Evolutionary conservation across 2,888 invertebrate species (phyloP).

Genomic region (Eurytoma adleriae): DNA sequence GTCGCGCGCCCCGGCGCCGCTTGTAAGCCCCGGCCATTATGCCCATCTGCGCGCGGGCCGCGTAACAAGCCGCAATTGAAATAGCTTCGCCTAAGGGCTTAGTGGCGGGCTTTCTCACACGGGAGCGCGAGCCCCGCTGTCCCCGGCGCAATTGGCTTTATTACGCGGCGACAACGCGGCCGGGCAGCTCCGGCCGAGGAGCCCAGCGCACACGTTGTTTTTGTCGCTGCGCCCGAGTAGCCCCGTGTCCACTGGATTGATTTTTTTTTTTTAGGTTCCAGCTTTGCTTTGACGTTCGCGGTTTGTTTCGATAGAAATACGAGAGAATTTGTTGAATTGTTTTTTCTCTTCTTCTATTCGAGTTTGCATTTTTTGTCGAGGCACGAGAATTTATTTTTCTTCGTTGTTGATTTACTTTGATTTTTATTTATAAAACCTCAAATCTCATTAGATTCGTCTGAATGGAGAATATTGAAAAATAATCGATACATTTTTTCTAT

Average conservation of each 20-base stretch:
- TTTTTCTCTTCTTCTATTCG: no score
- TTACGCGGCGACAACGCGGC: conserved; percentile 61
- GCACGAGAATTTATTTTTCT: background rate
- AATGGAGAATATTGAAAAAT: no score
- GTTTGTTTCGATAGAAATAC: no score
- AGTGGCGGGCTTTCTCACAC: conserved; percentile 20
- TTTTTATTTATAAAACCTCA: no score
- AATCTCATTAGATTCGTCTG: no score
- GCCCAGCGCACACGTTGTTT: background rate
- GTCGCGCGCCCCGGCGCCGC: conserved; percentile 29
- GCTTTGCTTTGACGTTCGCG: no score
- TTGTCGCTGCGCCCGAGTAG: background rate
- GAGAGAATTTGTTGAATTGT: no score
- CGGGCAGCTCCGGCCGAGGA: background rate
- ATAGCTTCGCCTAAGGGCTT: conserved; percentile 65
- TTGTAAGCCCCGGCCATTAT: conserved; percentile 68
- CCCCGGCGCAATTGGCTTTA: conserved; percentile 70
- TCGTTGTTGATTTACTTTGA: no score
- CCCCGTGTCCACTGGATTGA: background rate
- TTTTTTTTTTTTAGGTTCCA: background rate
- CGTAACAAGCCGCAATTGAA: conserved; percentile 75
- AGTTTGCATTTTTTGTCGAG: no score
- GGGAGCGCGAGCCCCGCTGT: conserved; percentile 61
- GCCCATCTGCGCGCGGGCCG: conserved; percentile 70
- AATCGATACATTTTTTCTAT: no score